phyloP scores from a whole-genome alignment of 2,113 vertebrate species.

The Chascanopsetta lugubris region DNA sequence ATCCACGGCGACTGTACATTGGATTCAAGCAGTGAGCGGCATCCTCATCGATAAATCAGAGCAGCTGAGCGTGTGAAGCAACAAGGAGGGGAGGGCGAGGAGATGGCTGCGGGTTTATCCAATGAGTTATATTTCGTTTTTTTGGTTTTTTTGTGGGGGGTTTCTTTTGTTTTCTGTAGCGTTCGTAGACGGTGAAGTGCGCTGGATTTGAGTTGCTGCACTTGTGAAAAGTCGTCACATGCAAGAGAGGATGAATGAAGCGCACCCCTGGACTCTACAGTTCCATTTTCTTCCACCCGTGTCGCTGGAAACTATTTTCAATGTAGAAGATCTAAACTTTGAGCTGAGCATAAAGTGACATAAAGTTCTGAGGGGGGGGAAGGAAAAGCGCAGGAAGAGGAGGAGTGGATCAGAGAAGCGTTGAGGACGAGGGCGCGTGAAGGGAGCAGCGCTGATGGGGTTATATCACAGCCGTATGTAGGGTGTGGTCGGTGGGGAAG shows the following conservation, averaged over 20 bases:
- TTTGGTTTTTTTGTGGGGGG: no score
- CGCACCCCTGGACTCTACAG: slow-evolving; percentile 14
- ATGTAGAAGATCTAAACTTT: slow-evolving; percentile 19
- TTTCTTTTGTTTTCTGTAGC: no score
- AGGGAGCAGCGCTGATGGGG: slow-evolving; percentile 58
- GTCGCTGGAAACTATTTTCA: slow-evolving; percentile 4
- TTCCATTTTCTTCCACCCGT: background rate
- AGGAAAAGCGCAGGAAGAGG: slow-evolving; percentile 26
- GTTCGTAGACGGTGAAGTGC: slow-evolving; percentile 16
- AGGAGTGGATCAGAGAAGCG: slow-evolving; percentile 41
- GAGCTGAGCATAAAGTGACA: slow-evolving; percentile 31
- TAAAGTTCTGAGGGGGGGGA: slow-evolving; percentile 12
- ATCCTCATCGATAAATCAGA: slow-evolving; percentile 15
- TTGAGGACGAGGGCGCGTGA: slow-evolving; percentile 39
- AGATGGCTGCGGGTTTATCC: slow-evolving; percentile 14
- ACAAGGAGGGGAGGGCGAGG: background rate
- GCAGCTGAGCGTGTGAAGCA: slow-evolving; percentile 35
- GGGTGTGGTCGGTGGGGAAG: slow-evolving; percentile 44
- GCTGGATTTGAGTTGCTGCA: slow-evolving; percentile 41
- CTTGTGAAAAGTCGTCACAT: slow-evolving; percentile 36
- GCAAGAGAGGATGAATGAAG: slow-evolving; percentile 41
- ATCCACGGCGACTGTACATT: no score
- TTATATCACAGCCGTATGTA: slow-evolving; percentile 67
- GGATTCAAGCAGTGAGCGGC: slow-evolving; percentile 39
- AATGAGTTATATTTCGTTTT: slow-evolving; percentile 17